Base-by-base conservation (phyloP, 2,888 invertebrate genomes). In the Macrosiphum euphorbiae region DNA sequence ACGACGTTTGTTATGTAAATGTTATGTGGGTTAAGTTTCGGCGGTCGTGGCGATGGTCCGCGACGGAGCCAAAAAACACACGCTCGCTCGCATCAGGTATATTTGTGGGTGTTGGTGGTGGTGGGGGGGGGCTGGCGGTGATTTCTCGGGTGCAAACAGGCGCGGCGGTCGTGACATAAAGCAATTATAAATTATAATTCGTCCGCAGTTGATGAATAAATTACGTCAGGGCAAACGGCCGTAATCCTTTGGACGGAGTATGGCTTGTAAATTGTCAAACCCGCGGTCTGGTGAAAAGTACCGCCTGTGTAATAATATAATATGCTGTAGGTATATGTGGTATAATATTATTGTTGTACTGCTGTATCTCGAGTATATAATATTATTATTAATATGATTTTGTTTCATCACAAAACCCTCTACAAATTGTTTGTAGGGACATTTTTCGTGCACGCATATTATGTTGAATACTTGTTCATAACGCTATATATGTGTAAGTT, bases 131-230 rank as follows among this genome's bases (percentile, higher is more conserved):
- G 47, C 47, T 44, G 26, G 26, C 2, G 26, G 16, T 28, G 13
- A 86, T 86, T 86, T 44, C 47, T 44, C 47, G 44, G 47, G 1
- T 28, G 28, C 47, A 11, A 47, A 47, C 11, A 2, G 28, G 67
- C 8, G 87, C n/a, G 50, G 50, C n/a, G 20, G 20, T 61, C 35
- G 55, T 24, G 52, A 84, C 35, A 52, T 52, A 78, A 11, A 90
- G 50, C 90, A 84, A 91, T 91, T 91, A 91, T 91, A 55, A 41
- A 91, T 91, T 84, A 84, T 91, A 84, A 91, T 91, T 55, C 41
- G n/a, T 90, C 67, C 35, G 35, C 35, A 78, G 35, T 35, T 28
- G 7, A 44, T 55, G 84, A 91, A 91, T 91, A 91, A 85, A 91
- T 91, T 58, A 91, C 16, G 4, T 28, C 10, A 1, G 58, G 52